These are phyloP conservation scores for Rhynchomys soricoides DNA, from an alignment of 2,113 vertebrate genomes.

Conservation along the genomic window DNA sequence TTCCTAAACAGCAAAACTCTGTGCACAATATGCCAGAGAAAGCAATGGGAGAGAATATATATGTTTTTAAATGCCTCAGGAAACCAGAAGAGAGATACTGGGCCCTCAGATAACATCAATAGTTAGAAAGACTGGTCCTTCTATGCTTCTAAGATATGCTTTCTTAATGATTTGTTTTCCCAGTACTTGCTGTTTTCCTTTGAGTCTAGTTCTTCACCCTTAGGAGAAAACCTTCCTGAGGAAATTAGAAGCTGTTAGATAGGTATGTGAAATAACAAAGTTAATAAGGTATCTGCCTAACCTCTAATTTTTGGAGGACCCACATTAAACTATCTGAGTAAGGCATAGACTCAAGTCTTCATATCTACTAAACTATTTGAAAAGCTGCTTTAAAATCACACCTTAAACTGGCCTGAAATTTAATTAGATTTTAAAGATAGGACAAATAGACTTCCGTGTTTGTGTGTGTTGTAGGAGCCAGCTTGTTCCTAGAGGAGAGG, in stretches of 20 bases:
- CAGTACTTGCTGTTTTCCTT: constrained; percentile 59
- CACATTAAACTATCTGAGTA: constrained; percentile 6
- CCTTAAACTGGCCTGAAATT: neutral
- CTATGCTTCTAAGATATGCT: neutral
- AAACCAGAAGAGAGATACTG: neutral
- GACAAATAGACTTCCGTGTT: constrained; percentile 39
- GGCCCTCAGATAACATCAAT: neutral
- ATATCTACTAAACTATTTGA: neutral
- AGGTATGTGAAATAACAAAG: constrained; percentile 43
- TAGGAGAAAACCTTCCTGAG: constrained; percentile 50
- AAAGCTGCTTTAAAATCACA: constrained; percentile 42
- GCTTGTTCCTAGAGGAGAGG: neutral
- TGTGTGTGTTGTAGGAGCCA: neutral
- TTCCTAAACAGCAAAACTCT: constrained; percentile 50
- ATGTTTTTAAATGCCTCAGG: constrained; percentile 4
- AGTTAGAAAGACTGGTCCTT: neutral
- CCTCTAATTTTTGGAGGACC: neutral
- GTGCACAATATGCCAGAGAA: neutral
- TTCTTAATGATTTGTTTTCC: constrained; percentile 61
- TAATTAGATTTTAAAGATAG: constrained; percentile 44
- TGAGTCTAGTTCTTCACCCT: constrained; percentile 52
- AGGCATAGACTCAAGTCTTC: neutral
- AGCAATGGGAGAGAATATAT: neutral
- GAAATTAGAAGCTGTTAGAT: constrained; percentile 50
- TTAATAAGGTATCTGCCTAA: neutral